Percentiles rank a stretch among this genome's conserved stretches.
Evolutionary conservation across 1,140 invertebrate species (phyloP).

Genomic region (Nomia melanderi): DNA sequence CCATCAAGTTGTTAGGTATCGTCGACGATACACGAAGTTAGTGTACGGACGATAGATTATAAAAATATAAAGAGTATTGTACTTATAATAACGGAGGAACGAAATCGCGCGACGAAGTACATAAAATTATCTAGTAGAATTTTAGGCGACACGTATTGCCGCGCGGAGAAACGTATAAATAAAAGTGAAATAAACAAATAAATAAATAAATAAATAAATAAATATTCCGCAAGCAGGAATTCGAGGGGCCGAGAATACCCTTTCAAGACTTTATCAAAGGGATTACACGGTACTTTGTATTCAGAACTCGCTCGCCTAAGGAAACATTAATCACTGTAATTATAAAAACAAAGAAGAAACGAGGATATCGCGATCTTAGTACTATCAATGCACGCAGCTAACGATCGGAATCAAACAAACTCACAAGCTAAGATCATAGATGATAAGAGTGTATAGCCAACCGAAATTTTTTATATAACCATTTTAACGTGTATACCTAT

Average conservation of each 20-base stretch:
- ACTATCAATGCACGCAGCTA: not conserved
- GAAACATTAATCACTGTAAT: not conserved
- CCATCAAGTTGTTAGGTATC: slow-evolving; percentile 60
- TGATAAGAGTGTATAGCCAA: slow-evolving; percentile 11
- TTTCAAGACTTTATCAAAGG: slow-evolving; percentile 35
- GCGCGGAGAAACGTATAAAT: slow-evolving; percentile 58
- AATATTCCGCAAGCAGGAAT: slow-evolving; percentile 61
- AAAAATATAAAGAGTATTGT: slow-evolving; percentile 60
- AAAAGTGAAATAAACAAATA: too few relatives aligned
- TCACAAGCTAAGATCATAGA: slow-evolving; percentile 21
- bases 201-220: too few relatives aligned
- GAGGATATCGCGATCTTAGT: not conserved
- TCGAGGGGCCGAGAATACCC: slow-evolving; percentile 40
- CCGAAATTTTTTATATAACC: slow-evolving; percentile 34
- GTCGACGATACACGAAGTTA: slow-evolving; percentile 61
- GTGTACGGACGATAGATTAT: slow-evolving; percentile 69
- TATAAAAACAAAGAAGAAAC: not conserved
- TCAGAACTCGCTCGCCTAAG: slow-evolving; percentile 42
- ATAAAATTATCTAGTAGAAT: slow-evolving; percentile 75
- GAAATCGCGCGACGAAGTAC: slow-evolving; percentile 51
- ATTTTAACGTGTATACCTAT: slow-evolving; percentile 28
- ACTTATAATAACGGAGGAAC: slow-evolving; percentile 49
- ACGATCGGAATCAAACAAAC: not conserved
- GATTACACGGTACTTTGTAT: slow-evolving; percentile 41
- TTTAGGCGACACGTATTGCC: slow-evolving; percentile 61